Base-by-base conservation (phyloP, 2,888 invertebrate species). In the Amiota communis region DNA sequence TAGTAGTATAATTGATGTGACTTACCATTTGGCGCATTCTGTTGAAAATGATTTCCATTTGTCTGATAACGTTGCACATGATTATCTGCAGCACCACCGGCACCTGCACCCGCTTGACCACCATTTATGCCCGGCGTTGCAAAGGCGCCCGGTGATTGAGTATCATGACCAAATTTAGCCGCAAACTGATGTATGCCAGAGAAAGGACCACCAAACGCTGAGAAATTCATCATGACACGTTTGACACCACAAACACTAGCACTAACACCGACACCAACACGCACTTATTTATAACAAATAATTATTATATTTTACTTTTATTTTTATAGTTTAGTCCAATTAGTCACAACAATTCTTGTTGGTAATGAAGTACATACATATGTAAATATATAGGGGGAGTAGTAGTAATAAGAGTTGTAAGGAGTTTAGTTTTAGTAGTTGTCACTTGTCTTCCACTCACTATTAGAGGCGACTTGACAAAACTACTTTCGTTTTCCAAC, bases 131-230 rank as follows among this genome's bases (percentile, higher is more conserved):
- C 87, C 73, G 89, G 89, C 79, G 89, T 88, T 64, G 88, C 85
- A 78, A 90, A 90, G 72, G 89, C 88, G 72, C 90, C 90, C 78
- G 88, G 87, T 78, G 88, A 86, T 76, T 88, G 86, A 82, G 90
- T 89, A 79, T 90, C 90, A 79, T 88, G 88, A 49, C 87, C 86
- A 83, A 90, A 90, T 87, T 90, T 90, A 76, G 89, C 89, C 76
- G 90, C 90, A 87, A 90, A 90, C 79, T 90, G 90, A 84, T 90
- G 90, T 76, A 90, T 90, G 77, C 90, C 90, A 78, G 89, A 89
- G 81, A 90, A 90, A 65, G 89, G 89, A 77, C 89, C 90, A 80
- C 89, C 90, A 76, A 90, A 90, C 73, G 90, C 90, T 74, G 90
- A 89, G 85, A 90, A 90, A 88, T 90, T 90, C 90, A 90, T 90